These are phyloP conservation scores for Ataeniobius toweri DNA, from an alignment of 2,797 vertebrate species.

Conservation along the genomic window DNA sequence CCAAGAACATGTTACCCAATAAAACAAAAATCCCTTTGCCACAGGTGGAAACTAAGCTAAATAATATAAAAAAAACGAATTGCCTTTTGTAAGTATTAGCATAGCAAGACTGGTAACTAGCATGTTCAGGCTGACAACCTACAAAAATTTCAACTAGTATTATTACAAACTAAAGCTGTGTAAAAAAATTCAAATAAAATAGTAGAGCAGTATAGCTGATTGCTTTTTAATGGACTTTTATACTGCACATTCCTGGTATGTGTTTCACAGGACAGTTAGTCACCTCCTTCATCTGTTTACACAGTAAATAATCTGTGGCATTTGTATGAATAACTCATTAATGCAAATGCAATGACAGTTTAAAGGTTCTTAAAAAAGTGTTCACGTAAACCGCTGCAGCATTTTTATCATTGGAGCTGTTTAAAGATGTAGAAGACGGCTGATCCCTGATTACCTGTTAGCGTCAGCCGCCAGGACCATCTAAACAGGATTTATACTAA, in stretches of 20 bases:
- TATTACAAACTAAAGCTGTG: no score
- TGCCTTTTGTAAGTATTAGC: background rate
- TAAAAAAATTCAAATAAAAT: background rate
- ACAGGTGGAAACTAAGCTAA: background rate
- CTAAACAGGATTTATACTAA: background rate
- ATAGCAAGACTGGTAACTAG: background rate
- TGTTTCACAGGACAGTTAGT: background rate
- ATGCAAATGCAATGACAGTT: background rate
- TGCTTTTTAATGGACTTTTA: background rate
- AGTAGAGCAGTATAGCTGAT: background rate
- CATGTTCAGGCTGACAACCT: background rate
- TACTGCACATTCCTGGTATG: background rate
- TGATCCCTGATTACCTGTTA: background rate
- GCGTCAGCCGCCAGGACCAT: background rate
- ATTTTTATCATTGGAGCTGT: background rate
- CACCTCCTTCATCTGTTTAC: background rate
- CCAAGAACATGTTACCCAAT: no score
- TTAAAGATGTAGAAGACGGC: no score
- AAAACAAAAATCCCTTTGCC: background rate
- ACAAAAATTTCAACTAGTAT: background rate
- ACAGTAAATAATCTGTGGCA: background rate
- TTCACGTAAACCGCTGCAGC: no score
- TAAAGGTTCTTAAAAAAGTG: background rate
- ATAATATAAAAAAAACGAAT: background rate
- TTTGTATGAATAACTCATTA: background rate